These are phyloP conservation scores for Agriotes lineatus DNA, from an alignment of 2,888 invertebrate genomes.

Conservation along the genomic window DNA sequence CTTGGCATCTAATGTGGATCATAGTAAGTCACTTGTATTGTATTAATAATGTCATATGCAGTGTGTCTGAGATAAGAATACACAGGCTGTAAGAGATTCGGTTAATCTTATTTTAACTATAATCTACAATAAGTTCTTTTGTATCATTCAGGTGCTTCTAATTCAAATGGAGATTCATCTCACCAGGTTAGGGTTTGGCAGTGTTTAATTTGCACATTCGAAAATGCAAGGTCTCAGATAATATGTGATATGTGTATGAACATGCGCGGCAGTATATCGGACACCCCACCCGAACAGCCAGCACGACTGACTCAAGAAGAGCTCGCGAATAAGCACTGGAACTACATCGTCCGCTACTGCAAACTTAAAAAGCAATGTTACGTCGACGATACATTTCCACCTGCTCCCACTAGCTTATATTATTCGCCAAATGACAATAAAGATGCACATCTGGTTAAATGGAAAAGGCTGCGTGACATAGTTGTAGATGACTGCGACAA, in stretches of 20 bases:
- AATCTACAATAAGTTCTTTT: too few species aligned
- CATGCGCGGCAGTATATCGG: conserved; percentile 62
- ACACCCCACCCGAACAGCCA: conserved; percentile 62
- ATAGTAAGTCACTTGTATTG: conserved; percentile 40
- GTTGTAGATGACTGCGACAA: conserved; percentile 78
- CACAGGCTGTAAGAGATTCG: too few species aligned
- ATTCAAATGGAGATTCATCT: conserved; percentile 31
- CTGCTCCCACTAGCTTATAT: conserved; percentile 89
- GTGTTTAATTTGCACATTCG: conserved; percentile 85
- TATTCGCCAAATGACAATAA: conserved; percentile 78
- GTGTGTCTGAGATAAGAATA: too few species aligned
- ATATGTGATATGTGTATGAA: conserved; percentile 82
- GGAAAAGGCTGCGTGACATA: conserved; percentile 92
- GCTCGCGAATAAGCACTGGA: conserved; percentile 91
- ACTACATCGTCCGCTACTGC: conserved; percentile 91
- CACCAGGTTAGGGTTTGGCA: conserved; percentile 71
- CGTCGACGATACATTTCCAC: conserved; percentile 95
- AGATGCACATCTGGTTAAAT: conserved; percentile 83
- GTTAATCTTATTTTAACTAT: too few species aligned
- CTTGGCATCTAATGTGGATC: conserved; percentile 34
- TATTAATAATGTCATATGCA: too few species aligned
- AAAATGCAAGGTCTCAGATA: conserved; percentile 73
- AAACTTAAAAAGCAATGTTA: conserved; percentile 90
- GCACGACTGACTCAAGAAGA: conserved; percentile 84
- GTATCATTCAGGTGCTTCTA: conserved; percentile 29